Conservation (phyloP, 1,140 invertebrate species). For the Brachionus calyciflorus region DNA sequence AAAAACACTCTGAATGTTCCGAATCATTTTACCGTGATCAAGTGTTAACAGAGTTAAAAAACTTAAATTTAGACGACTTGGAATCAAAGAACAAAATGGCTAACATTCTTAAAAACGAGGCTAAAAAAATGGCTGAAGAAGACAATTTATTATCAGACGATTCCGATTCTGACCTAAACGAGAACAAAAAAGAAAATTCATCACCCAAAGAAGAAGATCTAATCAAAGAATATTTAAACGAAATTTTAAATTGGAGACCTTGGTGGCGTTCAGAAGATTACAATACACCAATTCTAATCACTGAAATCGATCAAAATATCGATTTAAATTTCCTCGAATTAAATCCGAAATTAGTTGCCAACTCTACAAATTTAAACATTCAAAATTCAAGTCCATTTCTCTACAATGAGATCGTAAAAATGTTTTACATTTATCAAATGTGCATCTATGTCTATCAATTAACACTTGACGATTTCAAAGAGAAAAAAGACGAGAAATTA, state of each 20-base stretch:
- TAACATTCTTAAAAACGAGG: constrained; percentile 16
- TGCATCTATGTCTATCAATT: constrained; percentile 19
- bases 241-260: constrained; percentile 31
- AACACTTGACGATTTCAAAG: background rate
- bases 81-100: constrained; percentile 10
- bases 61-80: constrained; percentile 2
- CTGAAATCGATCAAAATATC: background rate
- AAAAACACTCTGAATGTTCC: constrained; percentile 3
- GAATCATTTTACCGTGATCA: constrained; percentile 28
- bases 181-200: background rate
- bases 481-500: background rate
- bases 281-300: background rate
- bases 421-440: background rate
- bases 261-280: background rate
- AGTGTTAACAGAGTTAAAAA: constrained; percentile 33
- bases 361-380: background rate
- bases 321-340: background rate
- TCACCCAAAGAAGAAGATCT: constrained; percentile 21
- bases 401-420: constrained; percentile 1
- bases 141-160: background rate
- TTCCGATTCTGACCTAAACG: no score
- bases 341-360: background rate
- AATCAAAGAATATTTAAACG: background rate
- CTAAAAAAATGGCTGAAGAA: background rate
- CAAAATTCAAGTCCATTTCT: background rate